These are phyloP conservation scores for Ophioninae sp. DNA, from an alignment of 2,888 invertebrate genomes.

Conservation along the genomic window DNA sequence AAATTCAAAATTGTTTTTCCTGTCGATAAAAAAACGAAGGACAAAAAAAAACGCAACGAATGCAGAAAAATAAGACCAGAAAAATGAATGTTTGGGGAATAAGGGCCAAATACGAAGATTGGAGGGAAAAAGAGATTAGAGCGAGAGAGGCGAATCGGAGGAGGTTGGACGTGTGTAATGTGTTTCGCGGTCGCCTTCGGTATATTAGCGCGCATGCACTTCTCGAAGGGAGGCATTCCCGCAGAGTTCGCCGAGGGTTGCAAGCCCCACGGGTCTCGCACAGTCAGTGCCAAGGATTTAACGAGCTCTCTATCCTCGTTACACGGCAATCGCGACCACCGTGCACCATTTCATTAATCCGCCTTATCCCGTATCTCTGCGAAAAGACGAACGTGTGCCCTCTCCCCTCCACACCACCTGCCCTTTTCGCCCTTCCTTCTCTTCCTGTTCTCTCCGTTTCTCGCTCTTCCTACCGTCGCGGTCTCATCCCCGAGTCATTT, in stretches of 20 bases:
- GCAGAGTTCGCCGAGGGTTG: slow-evolving; percentile 3
- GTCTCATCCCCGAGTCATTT: slow-evolving; percentile 18
- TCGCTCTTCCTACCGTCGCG: background rate
- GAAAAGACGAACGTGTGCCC: slow-evolving; percentile 44
- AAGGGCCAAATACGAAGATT: background rate
- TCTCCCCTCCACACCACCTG: background rate
- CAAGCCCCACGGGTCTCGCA: slow-evolving; percentile 37
- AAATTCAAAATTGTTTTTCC: background rate
- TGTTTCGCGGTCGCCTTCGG: slow-evolving; percentile 20
- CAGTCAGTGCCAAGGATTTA: slow-evolving; percentile 53
- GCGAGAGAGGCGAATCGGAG: background rate
- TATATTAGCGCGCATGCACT: slow-evolving; percentile 48
- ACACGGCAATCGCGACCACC: slow-evolving; percentile 52
- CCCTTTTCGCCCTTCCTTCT: background rate
- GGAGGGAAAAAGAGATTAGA: background rate
- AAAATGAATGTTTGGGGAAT: background rate
- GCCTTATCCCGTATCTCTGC: slow-evolving; percentile 61
- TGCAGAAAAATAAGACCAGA: background rate
- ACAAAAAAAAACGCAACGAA: background rate
- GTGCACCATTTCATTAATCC: slow-evolving; percentile 66
- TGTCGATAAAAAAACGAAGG: background rate
- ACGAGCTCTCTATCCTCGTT: slow-evolving; percentile 59
- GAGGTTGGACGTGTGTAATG: slow-evolving; percentile 22
- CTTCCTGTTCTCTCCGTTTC: slow-evolving; percentile 3
- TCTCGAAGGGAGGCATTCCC: slow-evolving; percentile 44